phyloP scores from a whole-genome alignment of 2,113 vertebrate species.

The Atlantisia rogersi region DNA sequence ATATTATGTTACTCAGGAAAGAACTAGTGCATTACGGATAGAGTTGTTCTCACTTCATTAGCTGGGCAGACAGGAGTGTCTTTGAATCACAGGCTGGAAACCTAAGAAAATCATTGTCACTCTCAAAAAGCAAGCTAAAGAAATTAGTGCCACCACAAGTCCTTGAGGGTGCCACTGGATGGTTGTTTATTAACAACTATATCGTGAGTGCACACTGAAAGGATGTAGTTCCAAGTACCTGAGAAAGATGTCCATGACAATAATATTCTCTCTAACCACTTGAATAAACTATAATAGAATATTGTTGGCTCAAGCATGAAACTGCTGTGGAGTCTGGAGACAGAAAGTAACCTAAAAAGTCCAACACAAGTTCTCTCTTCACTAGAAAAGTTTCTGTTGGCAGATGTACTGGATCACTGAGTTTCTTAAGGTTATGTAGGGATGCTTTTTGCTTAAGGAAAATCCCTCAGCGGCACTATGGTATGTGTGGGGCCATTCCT shows the following conservation, averaged over 20 bases:
- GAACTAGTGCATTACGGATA: not conserved
- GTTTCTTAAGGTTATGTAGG: not conserved
- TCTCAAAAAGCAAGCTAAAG: conserved; percentile 1
- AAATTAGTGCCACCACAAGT: not conserved
- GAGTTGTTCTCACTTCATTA: conserved; percentile 26
- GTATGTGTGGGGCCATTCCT: not conserved
- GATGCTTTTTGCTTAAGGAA: not conserved
- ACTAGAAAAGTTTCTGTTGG: not conserved
- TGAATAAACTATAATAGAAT: not conserved
- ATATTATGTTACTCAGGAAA: not conserved
- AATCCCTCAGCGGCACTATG: not conserved
- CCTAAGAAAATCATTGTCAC: not conserved
- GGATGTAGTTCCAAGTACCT: not conserved
- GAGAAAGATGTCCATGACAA: not conserved
- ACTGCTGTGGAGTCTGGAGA: not conserved
- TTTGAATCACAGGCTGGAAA: conserved; percentile 26
- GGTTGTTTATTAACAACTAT: not conserved
- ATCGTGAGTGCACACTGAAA: not conserved
- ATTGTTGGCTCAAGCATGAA: not conserved
- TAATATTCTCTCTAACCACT: conserved; percentile 3
- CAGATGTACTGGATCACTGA: not conserved
- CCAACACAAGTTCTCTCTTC: not conserved
- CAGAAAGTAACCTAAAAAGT: not conserved
- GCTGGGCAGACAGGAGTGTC: not conserved
- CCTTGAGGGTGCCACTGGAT: not conserved